Evolutionary conservation across 2,797 vertebrate species (phyloP).

Genomic region (Florisuga fusca): DNA sequence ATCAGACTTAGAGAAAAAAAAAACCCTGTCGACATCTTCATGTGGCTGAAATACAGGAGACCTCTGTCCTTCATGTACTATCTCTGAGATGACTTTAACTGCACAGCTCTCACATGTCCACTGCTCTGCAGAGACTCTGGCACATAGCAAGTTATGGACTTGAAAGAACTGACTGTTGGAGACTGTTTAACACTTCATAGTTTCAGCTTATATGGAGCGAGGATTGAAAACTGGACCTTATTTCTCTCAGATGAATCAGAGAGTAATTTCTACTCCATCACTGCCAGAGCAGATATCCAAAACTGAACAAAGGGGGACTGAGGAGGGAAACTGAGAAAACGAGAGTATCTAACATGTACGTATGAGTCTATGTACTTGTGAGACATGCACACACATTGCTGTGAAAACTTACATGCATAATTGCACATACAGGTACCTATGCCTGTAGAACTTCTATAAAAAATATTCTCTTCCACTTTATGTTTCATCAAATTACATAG

Average conservation of each 20-base stretch:
- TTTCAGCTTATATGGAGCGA: background rate
- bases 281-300: background rate
- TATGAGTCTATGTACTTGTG: background rate
- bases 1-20: background rate
- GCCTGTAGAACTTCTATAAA: background rate
- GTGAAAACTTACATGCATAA: background rate
- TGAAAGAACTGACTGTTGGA: background rate
- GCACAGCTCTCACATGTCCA: background rate
- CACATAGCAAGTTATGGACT: rapidly evolving
- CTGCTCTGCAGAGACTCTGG: background rate
- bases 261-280: background rate
- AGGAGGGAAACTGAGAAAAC: background rate
- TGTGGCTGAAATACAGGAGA: background rate
- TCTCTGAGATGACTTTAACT: background rate
- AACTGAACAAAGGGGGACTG: background rate
- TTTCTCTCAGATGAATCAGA: background rate
- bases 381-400: rapidly evolving
- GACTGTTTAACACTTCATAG: background rate
- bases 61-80: background rate
- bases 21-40: background rate
- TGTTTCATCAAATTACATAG: background rate
- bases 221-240: background rate
- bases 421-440: background rate
- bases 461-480: background rate
- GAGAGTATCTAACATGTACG: background rate